phyloP scores from a whole-genome alignment of 2,888 invertebrate genomes.

The Craniophora ligustri region DNA sequence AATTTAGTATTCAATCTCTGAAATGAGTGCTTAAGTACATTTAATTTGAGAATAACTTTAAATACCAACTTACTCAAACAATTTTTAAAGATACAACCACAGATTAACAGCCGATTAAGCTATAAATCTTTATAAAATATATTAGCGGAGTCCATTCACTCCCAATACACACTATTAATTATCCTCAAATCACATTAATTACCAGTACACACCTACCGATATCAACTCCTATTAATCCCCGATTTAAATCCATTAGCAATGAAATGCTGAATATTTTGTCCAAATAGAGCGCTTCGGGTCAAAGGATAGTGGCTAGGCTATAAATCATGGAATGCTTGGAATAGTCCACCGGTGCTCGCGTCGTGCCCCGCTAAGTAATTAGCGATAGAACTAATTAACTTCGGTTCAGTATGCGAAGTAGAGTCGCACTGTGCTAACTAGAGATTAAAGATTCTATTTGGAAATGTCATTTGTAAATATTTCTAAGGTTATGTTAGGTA shows the following conservation, averaged over 20 bases:
- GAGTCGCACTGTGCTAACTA: conserved; percentile 45
- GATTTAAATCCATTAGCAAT: conserved; percentile 41
- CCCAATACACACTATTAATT: conserved; percentile 1
- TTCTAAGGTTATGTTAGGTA: too few species aligned
- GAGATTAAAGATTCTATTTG: conserved; percentile 24
- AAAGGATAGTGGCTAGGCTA: conserved; percentile 51
- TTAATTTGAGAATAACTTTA: too few species aligned
- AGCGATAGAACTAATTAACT: conserved; percentile 82
- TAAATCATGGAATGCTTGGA: conserved; percentile 72
- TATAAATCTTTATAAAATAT: not conserved
- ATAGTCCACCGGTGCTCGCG: conserved; percentile 58
- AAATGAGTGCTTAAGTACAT: too few species aligned
- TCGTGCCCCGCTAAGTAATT: conserved; percentile 84
- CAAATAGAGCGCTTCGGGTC: conserved; percentile 52
- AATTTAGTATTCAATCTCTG: too few species aligned
- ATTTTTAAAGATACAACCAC: too few species aligned
- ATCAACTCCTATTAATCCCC: conserved; percentile 25
- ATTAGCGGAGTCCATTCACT: not conserved
- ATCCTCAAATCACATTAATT: conserved; percentile 14
- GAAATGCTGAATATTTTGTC: conserved; percentile 45
- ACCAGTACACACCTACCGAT: conserved; percentile 20
- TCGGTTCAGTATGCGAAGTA: conserved; percentile 41
- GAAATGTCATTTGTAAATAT: conserved; percentile 11
- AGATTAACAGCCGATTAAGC: not conserved
- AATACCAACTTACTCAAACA: too few species aligned